Conservation (phyloP, 2,797 vertebrate species). For the Hypotaenidia philippensis region DNA sequence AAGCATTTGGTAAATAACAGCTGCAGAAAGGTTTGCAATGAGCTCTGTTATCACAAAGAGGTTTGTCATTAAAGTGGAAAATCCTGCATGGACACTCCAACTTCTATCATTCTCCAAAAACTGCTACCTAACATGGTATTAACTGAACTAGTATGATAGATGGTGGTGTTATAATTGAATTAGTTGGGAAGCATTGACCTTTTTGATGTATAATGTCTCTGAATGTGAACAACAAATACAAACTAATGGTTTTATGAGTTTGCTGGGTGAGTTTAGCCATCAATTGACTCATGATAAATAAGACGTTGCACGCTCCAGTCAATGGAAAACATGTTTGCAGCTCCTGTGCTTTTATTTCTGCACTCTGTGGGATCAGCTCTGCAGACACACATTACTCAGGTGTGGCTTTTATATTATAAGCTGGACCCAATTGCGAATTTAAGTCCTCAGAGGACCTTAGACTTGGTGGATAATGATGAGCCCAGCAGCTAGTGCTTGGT, state of each 20-base stretch:
- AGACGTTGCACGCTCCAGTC: neutral
- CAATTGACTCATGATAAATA: conserved; percentile 66
- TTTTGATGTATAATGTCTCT: conserved; percentile 64
- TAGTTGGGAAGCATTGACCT: conserved; percentile 73
- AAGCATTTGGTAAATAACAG: neutral
- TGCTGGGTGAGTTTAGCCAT: conserved; percentile 55
- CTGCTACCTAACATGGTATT: neutral
- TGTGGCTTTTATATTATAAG: neutral
- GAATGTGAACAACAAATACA: conserved; percentile 70
- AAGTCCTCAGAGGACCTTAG: conserved; percentile 58
- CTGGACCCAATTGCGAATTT: neutral
- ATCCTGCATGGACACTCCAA: neutral
- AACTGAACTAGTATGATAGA: conserved; percentile 58
- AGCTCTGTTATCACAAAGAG: neutral
- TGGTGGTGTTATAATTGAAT: conserved; percentile 71
- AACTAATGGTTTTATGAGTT: conserved; percentile 72
- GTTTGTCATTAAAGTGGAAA: conserved; percentile 8
- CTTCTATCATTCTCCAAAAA: conserved; percentile 9
- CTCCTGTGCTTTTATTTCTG: neutral
- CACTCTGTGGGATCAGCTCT: conserved; percentile 20
- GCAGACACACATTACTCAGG: neutral
- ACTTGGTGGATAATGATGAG: conserved; percentile 33
- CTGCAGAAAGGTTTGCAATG: neutral
- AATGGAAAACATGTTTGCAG: conserved; percentile 57
- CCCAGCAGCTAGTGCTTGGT: conserved; percentile 34